phyloP scores from a whole-genome alignment of 2,888 invertebrate genomes.

The Ichneumoninae sp. region DNA sequence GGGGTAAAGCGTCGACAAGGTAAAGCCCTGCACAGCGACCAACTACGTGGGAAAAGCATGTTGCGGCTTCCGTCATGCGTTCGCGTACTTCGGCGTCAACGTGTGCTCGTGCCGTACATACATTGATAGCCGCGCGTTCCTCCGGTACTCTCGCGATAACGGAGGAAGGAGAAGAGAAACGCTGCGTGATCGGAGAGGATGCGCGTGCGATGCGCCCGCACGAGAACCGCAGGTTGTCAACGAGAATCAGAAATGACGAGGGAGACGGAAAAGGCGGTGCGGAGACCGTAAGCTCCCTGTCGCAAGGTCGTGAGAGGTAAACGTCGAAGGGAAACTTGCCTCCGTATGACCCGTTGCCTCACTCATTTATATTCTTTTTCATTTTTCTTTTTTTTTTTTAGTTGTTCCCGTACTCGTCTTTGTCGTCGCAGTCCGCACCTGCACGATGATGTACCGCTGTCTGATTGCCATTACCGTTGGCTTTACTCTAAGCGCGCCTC shows the following conservation, averaged over 20 bases:
- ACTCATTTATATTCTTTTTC: constrained; percentile 50
- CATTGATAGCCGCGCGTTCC: not conserved
- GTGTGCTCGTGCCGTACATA: not conserved
- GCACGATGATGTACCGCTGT: constrained; percentile 75
- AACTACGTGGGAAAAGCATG: constrained; percentile 34
- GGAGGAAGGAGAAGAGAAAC: not conserved
- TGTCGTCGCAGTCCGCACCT: constrained; percentile 62
- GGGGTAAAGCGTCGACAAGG: constrained; percentile 13
- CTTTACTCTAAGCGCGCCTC: constrained; percentile 72
- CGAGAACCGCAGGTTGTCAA: constrained; percentile 24
- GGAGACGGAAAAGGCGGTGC: constrained; percentile 32
- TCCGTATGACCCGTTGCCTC: constrained; percentile 61
- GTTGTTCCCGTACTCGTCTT: constrained; percentile 24
- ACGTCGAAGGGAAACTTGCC: constrained; percentile 48
- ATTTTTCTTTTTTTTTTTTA: constrained; percentile 8
- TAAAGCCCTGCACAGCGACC: not conserved
- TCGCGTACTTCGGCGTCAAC: not conserved
- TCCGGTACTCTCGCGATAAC: not conserved
- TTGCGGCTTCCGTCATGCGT: constrained; percentile 19
- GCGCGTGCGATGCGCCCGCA: constrained; percentile 4
- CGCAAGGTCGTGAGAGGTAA: constrained; percentile 58
- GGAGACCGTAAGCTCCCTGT: constrained; percentile 20
- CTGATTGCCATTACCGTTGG: constrained; percentile 80
- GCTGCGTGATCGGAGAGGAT: not conserved
- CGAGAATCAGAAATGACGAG: constrained; percentile 24